A percentile compares a stretch with the other conserved stretches of the same genome.
Evolutionary conservation across 1,140 invertebrate genomes (phyloP).

Genomic region (Leucophenga varia): DNA sequence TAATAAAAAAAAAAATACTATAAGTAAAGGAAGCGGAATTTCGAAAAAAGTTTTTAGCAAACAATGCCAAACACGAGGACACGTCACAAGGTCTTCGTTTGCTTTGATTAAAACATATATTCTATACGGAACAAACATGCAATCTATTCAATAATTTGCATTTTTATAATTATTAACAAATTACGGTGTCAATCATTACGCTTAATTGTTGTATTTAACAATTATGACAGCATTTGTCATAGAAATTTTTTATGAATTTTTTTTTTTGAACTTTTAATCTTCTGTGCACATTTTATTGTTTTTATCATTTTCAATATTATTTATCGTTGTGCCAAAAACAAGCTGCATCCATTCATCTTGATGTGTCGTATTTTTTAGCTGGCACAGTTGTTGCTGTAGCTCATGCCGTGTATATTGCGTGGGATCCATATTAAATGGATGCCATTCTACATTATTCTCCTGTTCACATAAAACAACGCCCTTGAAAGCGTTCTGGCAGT

Average conservation of each 20-base stretch:
- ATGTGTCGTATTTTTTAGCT: constrained; percentile 4
- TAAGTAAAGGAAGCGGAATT: too few species aligned
- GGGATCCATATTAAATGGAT: constrained; percentile 21
- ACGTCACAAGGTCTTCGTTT: too few species aligned
- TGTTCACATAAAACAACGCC: constrained; percentile 14
- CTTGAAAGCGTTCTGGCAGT: constrained; percentile 26
- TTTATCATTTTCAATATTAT: not conserved
- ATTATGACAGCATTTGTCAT: constrained; percentile 4
- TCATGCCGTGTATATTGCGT: not conserved
- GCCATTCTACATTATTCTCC: constrained; percentile 7
- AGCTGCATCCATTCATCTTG: constrained; percentile 27
- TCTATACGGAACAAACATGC: too few species aligned
- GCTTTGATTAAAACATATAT: too few species aligned
- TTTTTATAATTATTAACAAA: too few species aligned
- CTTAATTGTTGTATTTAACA: constrained; percentile 21
- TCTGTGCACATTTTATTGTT: not conserved
- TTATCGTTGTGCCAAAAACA: constrained; percentile 1
- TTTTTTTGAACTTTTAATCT: not conserved
- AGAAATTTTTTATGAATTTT: not conserved
- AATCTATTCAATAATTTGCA: too few species aligned
- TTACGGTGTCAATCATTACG: too few species aligned
- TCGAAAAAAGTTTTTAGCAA: too few species aligned
- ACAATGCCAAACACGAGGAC: too few species aligned
- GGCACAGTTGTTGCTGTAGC: constrained; percentile 7
- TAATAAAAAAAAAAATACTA: too few species aligned